These are phyloP conservation scores for Bradypodion pumilum DNA, from an alignment of 2,797 vertebrate species.

Conservation along the genomic window DNA sequence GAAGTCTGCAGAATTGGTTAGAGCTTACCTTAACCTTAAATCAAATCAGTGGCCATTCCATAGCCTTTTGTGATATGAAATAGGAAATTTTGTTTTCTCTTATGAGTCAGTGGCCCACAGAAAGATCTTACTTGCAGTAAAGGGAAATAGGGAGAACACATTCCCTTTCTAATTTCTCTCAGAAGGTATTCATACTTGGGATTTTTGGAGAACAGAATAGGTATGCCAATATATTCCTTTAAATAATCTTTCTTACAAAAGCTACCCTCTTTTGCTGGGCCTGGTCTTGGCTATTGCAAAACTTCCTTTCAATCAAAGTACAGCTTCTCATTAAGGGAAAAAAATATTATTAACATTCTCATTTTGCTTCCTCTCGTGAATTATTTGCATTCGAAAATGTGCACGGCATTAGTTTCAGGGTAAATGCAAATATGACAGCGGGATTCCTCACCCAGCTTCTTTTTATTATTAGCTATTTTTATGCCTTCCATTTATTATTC, in stretches of 20 bases:
- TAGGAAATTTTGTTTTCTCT: conserved; percentile 13
- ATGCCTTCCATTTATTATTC: conserved; percentile 79
- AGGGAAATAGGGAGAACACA: conserved; percentile 52
- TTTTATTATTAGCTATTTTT: conserved; percentile 82
- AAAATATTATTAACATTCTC: conserved; percentile 81
- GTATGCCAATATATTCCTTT: conserved; percentile 66
- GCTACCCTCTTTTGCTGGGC: conserved; percentile 69
- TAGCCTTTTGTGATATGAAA: conserved; percentile 21
- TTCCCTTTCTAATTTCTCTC: conserved; percentile 66
- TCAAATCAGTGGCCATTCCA: accelerated
- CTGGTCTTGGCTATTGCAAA: conserved; percentile 75
- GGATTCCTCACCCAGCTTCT: conserved; percentile 78
- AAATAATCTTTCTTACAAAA: conserved; percentile 49
- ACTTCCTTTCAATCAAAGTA: conserved; percentile 77
- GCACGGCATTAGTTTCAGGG: conserved; percentile 80
- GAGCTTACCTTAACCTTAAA: background rate
- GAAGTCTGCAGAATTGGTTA: background rate
- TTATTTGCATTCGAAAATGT: conserved; percentile 84
- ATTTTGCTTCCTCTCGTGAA: conserved; percentile 82
- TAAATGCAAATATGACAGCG: conserved; percentile 84
- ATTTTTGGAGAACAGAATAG: conserved; percentile 69
- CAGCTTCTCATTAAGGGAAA: conserved; percentile 80
- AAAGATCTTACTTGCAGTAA: conserved; percentile 56
- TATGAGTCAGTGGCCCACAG: conserved; percentile 43
- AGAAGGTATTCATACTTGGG: conserved; percentile 58